Base-by-base conservation (phyloP, 1,140 invertebrate genomes). In the Zaprionus camerounensis region DNA sequence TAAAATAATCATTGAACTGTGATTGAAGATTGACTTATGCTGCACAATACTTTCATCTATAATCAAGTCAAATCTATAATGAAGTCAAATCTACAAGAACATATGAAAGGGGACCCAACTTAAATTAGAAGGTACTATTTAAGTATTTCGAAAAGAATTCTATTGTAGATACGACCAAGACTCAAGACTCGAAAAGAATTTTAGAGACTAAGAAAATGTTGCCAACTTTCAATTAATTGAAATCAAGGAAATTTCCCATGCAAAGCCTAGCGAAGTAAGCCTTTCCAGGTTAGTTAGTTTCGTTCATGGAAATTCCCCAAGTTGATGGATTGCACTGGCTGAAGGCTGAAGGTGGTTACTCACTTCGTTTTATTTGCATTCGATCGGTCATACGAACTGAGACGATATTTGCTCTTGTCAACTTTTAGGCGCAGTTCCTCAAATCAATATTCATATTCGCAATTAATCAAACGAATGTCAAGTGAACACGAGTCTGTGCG, bases 381-480 rank as follows among this genome's bases (percentile, higher is more conserved):
- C 66, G 59, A 67, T 75, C 44, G 38, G 36, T 41, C 26, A 31
- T 46, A 20, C 22, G 71, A 75, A 44, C 24, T 6, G 46, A 58
- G 46, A 58, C 56, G 68, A 81, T 65, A 56, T 66, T 22, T 63
- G 7, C 44, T 55, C 20, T 62, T 76, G 73, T 67, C 76, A 71
- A 71, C 72, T 78, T 75, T 78, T 75, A 61, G 76, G 71, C 71
- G 71, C 65, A 68, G 17, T 13, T 26, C 46, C 26, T 36, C 59
- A 57, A 5, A 22, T 66, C 62, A 72, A 55, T 36, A 57, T 56
- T 56, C 15, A 58, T 58, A 58, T 59, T 49, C 67, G 17, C 44
- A 67, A 67, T 73, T 24, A 46, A 73, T 57, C 63, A 56, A 58
- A 38, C 41, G 44, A 66, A 57, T 64, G 59, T 64, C 51, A 64